Base-by-base conservation (phyloP, 2,113 vertebrate genomes). In the Phoenicopterus ruber region DNA sequence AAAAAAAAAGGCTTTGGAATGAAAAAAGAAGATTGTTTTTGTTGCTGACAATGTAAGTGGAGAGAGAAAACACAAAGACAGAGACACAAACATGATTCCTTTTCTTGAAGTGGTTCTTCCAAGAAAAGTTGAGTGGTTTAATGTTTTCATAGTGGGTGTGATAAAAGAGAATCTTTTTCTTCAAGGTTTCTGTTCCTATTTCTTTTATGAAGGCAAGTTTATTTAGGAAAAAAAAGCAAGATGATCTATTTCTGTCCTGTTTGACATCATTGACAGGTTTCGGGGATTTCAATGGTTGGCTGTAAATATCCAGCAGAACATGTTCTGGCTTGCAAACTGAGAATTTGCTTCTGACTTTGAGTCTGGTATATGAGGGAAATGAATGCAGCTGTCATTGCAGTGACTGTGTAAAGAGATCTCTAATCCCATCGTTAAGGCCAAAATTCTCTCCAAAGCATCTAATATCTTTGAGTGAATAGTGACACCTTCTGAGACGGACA, bases 211-310 rank as follows among this genome's bases (percentile, higher is more conserved):
- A 66, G 74, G 18, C 42, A 83, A 42, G 22, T 50, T 65, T 79
- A 26, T 66, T 81, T 85, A 77, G 46, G 49, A 69, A 82, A 63
- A 96, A 19, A 21, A 82, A 58, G 42, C 26, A 66, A 81, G 28
- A 52, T 76, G 7, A 24, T 92, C 79, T 94, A 11, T 93, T 96
- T 88, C 31, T 90, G 55, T 93, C 59, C 59, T 40, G 34, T 74
- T 94, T 94, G 82, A 88, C 72, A 74, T 88, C 82, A 85, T 1
- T 91, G 69, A 73, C 44, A 74, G 76, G 44, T 93, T 94, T 90
- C 1, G 4, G 67, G 70, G 57, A 55, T 82, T 93, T 93, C 80
- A 92, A 2, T 47, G 52, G 34, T 32, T 95, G 72, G 47, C 82
- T 81, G 71, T 95, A 92, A 78, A 92, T 93, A 78, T 26, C 78